Evolutionary conservation across 1,140 invertebrate genomes (phyloP).

Genomic region (Diuraphis noxia): DNA sequence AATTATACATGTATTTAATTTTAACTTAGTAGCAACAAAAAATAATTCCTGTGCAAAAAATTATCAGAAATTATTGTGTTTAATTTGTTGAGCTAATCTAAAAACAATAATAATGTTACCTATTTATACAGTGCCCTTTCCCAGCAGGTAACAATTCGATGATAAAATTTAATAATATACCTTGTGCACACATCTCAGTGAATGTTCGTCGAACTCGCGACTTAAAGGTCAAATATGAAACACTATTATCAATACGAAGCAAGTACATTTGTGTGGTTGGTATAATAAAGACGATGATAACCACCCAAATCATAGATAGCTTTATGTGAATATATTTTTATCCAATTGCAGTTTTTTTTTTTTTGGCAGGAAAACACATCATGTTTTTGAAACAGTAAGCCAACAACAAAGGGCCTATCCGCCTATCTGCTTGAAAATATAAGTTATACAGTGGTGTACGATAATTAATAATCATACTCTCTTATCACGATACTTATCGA

Average conservation of each 20-base stretch:
- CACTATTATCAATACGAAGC: neutral
- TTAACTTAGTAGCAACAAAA: neutral
- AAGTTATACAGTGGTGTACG: neutral
- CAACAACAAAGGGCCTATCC: too few relatives aligned
- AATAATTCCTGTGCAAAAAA: neutral
- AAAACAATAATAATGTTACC: neutral
- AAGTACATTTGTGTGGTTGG: neutral
- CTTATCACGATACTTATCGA: neutral
- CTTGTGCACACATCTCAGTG: neutral
- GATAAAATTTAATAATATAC: neutral
- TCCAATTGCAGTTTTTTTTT: neutral
- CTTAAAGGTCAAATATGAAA: neutral
- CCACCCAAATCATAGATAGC: neutral
- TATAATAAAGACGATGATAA: neutral
- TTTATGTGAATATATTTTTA: neutral
- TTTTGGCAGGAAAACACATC: neutral
- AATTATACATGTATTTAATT: neutral
- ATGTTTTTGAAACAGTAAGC: neutral
- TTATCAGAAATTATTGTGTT: neutral
- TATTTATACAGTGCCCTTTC: neutral
- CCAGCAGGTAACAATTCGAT: neutral
- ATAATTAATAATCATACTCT: neutral
- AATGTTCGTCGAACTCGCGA: neutral
- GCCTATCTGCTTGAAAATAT: neutral
- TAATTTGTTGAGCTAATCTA: neutral